Conservation (phyloP, 1,140 invertebrate genomes). For the Microplitis mediator region DNA sequence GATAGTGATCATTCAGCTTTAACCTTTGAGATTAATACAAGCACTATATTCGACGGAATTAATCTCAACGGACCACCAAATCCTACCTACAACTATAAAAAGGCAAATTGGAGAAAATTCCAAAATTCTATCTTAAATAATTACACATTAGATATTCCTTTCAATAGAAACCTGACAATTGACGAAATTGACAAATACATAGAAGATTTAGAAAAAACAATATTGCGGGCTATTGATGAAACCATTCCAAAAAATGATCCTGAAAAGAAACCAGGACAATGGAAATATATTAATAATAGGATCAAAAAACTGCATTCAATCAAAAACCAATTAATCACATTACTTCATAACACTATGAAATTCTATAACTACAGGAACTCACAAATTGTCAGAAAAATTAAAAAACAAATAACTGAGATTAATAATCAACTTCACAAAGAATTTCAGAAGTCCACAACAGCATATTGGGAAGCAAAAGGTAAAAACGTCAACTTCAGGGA, state of each 20-base stretch:
- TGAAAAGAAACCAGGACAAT: neutral
- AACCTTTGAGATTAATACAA: neutral
- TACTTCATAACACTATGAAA: neutral
- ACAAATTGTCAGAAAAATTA: neutral
- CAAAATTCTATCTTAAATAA: neutral
- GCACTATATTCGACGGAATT: neutral
- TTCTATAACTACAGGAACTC: neutral
- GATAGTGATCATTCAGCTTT: slow-evolving; percentile 31
- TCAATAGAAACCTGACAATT: slow-evolving; percentile 21
- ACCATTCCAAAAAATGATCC: neutral
- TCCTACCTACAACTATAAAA: slow-evolving; percentile 17
- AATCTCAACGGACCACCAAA: neutral
- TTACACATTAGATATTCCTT: neutral
- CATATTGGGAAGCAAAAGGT: too few species aligned
- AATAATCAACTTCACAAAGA: too few species aligned
- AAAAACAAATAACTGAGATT: neutral
- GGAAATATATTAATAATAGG: slow-evolving; percentile 17
- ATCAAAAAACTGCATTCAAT: slow-evolving; percentile 7
- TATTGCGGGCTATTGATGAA: neutral
- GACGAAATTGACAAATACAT: slow-evolving; percentile 19
- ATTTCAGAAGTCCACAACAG: too few species aligned
- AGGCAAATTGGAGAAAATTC: slow-evolving; percentile 26
- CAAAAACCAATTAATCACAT: neutral
- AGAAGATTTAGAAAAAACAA: neutral
- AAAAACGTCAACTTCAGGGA: too few species aligned